Conservation (phyloP, 2,113 vertebrate genomes). For the Accipiter cooperii region DNA sequence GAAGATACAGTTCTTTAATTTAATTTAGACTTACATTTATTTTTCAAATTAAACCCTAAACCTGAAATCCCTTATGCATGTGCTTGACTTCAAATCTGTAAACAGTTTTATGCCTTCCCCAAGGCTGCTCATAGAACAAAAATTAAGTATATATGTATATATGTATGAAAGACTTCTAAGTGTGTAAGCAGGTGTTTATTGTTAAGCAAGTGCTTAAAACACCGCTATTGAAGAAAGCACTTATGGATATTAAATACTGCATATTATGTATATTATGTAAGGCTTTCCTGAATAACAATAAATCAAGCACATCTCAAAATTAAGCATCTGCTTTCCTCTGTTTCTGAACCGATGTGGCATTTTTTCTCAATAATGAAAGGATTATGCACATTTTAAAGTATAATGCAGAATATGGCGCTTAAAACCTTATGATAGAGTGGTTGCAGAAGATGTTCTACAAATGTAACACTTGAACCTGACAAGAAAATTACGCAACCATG, state of each 20-base stretch:
- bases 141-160: not conserved
- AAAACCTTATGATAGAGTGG: constrained; percentile 3
- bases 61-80: not conserved
- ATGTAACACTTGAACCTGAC: constrained; percentile 33
- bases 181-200: not conserved
- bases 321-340: constrained; percentile 2
- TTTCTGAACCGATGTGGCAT: not conserved
- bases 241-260: not conserved
- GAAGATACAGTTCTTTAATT: not conserved
- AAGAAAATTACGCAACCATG: constrained; percentile 34
- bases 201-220: not conserved
- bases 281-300: not conserved
- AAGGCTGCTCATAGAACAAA: not conserved
- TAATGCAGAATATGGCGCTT: constrained; percentile 10
- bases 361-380: constrained; percentile 11
- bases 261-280: not conserved
- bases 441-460: constrained; percentile 34
- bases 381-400: constrained; percentile 46
- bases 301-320: constrained; percentile 35
- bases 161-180: not conserved
- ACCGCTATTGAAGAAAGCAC: not conserved
- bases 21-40: not conserved
- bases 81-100: not conserved
- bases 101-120: not conserved
- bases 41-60: constrained; percentile 10